Evolutionary conservation across 2,797 vertebrate species (phyloP).

Genomic region (Alectoris magna): DNA sequence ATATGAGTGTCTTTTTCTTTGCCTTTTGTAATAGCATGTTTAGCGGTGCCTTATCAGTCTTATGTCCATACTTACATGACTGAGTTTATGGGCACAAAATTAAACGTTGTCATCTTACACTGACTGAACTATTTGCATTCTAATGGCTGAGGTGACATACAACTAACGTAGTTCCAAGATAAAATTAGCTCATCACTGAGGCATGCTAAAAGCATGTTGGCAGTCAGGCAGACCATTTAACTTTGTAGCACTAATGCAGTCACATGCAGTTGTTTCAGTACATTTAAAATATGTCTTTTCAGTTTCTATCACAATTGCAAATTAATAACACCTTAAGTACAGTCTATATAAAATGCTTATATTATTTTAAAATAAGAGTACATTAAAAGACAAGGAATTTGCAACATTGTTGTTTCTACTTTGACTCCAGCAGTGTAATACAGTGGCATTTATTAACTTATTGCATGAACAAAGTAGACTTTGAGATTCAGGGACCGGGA

Average conservation of each 20-base stretch:
- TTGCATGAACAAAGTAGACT: background rate
- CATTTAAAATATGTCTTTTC: background rate
- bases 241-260: background rate
- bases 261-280: background rate
- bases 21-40: background rate
- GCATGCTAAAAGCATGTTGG: accelerated
- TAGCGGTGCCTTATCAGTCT: background rate
- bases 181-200: background rate
- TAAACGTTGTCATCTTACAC: background rate
- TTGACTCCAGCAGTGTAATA: background rate
- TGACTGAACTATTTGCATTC: background rate
- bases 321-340: background rate
- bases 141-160: background rate
- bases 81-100: background rate
- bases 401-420: background rate
- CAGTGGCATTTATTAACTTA: background rate
- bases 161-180: background rate
- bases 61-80: background rate
- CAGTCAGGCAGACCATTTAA: accelerated
- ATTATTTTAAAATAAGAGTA: background rate
- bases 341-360: background rate
- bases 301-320: background rate
- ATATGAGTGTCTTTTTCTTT: background rate
- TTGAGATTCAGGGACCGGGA: background rate
- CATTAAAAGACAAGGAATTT: background rate